Percentiles rank a stretch among this genome's conserved stretches.
These are phyloP conservation scores for Candidula unifasciata DNA, from an alignment of 2,888 invertebrate species.

Conservation along the genomic window DNA sequence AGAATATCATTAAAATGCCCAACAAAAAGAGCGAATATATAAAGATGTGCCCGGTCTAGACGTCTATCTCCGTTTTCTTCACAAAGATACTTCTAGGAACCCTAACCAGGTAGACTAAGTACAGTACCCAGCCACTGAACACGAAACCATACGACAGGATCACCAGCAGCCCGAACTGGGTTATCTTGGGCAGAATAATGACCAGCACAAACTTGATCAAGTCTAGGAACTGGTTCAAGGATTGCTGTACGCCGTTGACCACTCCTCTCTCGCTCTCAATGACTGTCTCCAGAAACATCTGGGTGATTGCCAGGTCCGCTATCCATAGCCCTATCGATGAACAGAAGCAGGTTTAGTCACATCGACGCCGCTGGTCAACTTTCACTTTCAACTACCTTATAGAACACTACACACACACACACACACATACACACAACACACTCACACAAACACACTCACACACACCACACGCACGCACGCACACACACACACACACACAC, in stretches of 20 bases:
- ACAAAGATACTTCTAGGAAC: slow-evolving; percentile 14
- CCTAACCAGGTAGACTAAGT: slow-evolving; percentile 65
- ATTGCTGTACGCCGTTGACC: slow-evolving; percentile 80
- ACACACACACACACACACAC: too few relatives aligned
- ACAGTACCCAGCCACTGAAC: slow-evolving; percentile 67
- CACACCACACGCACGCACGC: too few relatives aligned
- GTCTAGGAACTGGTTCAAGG: slow-evolving; percentile 79
- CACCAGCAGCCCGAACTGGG: slow-evolving; percentile 80
- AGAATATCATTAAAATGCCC: too few relatives aligned
- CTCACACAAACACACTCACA: too few relatives aligned
- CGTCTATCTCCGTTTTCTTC: not conserved
- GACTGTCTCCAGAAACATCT: slow-evolving; percentile 80
- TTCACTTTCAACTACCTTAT: too few relatives aligned
- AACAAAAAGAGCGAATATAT: not conserved
- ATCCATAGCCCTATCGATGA: slow-evolving; percentile 80
- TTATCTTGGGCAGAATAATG: slow-evolving; percentile 77
- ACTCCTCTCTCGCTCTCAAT: slow-evolving; percentile 79
- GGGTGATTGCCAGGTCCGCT: slow-evolving; percentile 80
- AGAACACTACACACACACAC: too few relatives aligned
- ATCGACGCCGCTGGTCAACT: too few relatives aligned
- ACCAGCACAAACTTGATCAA: slow-evolving; percentile 80
- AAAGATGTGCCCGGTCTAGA: not conserved
- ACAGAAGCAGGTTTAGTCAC: not conserved
- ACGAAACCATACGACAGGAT: slow-evolving; percentile 78
- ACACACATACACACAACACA: too few relatives aligned